Percentiles rank a stretch among this genome's conserved stretches.
Evolutionary conservation across 2,113 vertebrate genomes (phyloP).

Genomic region (Theristicus caerulescens): DNA sequence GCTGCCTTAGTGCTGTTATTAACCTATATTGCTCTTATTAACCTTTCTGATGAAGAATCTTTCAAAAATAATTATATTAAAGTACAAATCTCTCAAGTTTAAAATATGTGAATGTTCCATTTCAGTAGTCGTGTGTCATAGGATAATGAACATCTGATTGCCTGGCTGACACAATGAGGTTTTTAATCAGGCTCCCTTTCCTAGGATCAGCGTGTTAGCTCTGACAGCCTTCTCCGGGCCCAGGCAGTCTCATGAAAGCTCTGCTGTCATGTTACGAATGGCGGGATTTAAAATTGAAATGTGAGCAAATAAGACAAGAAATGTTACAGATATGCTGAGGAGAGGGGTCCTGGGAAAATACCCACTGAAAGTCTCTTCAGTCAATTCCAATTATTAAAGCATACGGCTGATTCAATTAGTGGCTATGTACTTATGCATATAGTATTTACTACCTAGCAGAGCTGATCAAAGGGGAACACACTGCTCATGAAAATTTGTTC

Average conservation of each 20-base stretch:
- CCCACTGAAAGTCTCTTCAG: slow-evolving; percentile 27
- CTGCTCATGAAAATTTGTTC: slow-evolving; percentile 32
- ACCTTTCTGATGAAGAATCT: slow-evolving; percentile 79
- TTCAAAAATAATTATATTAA: slow-evolving; percentile 81
- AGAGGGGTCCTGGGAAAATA: slow-evolving; percentile 54
- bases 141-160: slow-evolving; percentile 74
- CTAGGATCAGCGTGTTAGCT: not conserved
- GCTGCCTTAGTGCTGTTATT: slow-evolving; percentile 68
- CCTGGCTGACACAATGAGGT: slow-evolving; percentile 26
- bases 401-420: slow-evolving; percentile 46
- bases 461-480: slow-evolving; percentile 41
- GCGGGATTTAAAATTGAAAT: slow-evolving; percentile 68
- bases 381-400: slow-evolving; percentile 44
- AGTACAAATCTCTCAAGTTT: slow-evolving; percentile 69
- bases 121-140: slow-evolving; percentile 54
- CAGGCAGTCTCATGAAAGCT: slow-evolving; percentile 34
- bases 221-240: slow-evolving; percentile 41
- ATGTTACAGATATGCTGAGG: not conserved
- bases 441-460: slow-evolving; percentile 25
- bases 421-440: not conserved
- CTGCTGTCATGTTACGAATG: slow-evolving; percentile 50
- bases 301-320: slow-evolving; percentile 63
- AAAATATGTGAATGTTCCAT: slow-evolving; percentile 71
- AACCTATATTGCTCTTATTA: slow-evolving; percentile 77
- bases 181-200: slow-evolving; percentile 63